Conservation (phyloP, 2,113 vertebrate genomes). For the Pteropus alecto region DNA sequence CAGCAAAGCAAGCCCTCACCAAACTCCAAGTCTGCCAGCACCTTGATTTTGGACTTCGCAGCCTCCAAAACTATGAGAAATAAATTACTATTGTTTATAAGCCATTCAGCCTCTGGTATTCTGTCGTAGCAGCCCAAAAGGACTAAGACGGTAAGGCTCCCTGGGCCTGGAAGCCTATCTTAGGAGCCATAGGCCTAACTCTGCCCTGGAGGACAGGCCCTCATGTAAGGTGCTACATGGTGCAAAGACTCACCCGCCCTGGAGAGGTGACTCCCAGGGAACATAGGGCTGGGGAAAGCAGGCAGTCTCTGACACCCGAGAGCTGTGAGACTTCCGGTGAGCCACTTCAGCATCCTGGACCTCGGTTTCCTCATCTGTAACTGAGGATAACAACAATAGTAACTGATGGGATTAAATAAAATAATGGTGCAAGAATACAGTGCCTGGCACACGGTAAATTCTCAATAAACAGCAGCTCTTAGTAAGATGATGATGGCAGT, state of each 20-base stretch:
- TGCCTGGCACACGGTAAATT: neutral
- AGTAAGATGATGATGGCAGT: neutral
- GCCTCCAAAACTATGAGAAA: neutral
- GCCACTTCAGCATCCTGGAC: too few relatives aligned
- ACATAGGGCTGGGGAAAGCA: fast-evolving
- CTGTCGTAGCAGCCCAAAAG: neutral
- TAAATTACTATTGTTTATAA: neutral
- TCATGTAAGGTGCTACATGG: fast-evolving
- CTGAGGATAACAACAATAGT: neutral
- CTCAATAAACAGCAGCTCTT: neutral
- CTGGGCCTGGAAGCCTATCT: neutral
- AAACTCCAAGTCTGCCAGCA: neutral
- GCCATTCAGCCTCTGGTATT: neutral
- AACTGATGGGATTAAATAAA: neutral
- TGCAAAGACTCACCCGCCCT: fast-evolving
- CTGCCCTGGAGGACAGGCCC: neutral
- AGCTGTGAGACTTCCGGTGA: neutral
- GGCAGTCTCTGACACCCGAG: neutral
- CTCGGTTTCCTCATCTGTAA: neutral
- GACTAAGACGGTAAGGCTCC: neutral
- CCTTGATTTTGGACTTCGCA: neutral
- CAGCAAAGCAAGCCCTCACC: neutral
- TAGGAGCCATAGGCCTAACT: neutral
- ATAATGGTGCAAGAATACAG: neutral
- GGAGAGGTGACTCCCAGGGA: too few relatives aligned